phyloP scores from a whole-genome alignment of 2,797 vertebrate species.

The Champsocephalus esox region DNA sequence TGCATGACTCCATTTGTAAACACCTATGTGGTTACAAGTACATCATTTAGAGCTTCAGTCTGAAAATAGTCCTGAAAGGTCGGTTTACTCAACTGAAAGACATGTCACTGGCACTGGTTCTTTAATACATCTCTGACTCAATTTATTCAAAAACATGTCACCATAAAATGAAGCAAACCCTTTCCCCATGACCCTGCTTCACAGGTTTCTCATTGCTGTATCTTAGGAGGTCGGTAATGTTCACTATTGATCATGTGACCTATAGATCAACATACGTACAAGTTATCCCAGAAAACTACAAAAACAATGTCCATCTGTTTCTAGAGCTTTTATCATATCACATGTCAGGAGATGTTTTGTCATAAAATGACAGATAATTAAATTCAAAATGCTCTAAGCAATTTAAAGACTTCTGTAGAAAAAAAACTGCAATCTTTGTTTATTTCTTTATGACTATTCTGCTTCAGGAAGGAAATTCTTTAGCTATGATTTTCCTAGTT shows the following conservation, averaged over 20 bases:
- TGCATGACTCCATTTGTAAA: conserved; percentile 43
- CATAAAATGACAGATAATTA: neutral
- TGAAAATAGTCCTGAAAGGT: conserved; percentile 30
- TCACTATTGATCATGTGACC: neutral
- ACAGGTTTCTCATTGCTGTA: neutral
- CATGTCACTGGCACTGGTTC: conserved; percentile 34
- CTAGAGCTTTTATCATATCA: neutral
- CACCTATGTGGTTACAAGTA: conserved; percentile 36
- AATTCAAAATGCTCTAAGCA: neutral
- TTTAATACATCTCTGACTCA: conserved; percentile 34
- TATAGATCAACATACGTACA: neutral
- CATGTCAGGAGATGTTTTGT: neutral
- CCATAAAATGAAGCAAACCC: neutral
- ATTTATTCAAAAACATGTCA: conserved; percentile 19
- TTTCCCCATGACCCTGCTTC: neutral
- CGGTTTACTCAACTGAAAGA: conserved; percentile 48
- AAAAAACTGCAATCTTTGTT: too few relatives aligned
- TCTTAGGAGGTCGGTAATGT: neutral
- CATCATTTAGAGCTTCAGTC: conserved; percentile 50
- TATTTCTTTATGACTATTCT: too few relatives aligned
- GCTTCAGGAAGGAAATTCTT: too few relatives aligned
- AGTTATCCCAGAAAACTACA: neutral
- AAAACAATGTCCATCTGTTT: neutral
- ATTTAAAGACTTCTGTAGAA: neutral
- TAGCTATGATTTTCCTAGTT: too few relatives aligned